These are phyloP conservation scores for Darevskia nairensis DNA, from an alignment of 2,797 vertebrate species.

Conservation along the genomic window DNA sequence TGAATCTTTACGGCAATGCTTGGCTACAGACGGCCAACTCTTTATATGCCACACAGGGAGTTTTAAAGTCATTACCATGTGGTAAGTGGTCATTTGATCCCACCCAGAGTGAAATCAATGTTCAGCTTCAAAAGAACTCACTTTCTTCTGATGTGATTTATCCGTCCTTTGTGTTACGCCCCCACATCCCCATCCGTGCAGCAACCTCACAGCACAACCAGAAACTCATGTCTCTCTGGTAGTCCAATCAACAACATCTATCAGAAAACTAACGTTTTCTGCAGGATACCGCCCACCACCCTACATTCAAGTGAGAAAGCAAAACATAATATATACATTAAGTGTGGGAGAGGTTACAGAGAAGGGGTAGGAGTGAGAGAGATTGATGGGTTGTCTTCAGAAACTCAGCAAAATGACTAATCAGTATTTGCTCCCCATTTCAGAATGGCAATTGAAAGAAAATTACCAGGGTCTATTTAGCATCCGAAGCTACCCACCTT, in stretches of 20 bases:
- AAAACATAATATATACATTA: background rate
- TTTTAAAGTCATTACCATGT: background rate
- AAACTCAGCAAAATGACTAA: background rate
- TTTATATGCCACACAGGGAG: background rate
- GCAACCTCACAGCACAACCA: background rate
- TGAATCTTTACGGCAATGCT: background rate
- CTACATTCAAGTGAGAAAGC: background rate
- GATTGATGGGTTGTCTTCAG: background rate
- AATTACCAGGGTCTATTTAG: background rate
- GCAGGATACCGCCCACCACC: background rate
- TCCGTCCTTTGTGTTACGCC: background rate
- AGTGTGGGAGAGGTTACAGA: background rate
- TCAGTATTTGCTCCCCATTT: background rate
- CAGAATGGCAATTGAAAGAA: conserved; percentile 8
- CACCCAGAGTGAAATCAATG: background rate
- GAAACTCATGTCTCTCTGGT: background rate
- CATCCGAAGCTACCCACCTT: background rate
- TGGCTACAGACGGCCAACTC: background rate
- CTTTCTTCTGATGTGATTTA: background rate
- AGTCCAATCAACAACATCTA: background rate
- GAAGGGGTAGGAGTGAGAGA: background rate
- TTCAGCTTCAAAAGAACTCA: background rate
- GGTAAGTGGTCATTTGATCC: background rate
- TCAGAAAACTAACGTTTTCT: background rate
- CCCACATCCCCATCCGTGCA: background rate